A percentile compares a stretch with the other conserved stretches of the same genome.
Conservation (phyloP, 2,888 invertebrate genomes). For the Smittia sp. region DNA sequence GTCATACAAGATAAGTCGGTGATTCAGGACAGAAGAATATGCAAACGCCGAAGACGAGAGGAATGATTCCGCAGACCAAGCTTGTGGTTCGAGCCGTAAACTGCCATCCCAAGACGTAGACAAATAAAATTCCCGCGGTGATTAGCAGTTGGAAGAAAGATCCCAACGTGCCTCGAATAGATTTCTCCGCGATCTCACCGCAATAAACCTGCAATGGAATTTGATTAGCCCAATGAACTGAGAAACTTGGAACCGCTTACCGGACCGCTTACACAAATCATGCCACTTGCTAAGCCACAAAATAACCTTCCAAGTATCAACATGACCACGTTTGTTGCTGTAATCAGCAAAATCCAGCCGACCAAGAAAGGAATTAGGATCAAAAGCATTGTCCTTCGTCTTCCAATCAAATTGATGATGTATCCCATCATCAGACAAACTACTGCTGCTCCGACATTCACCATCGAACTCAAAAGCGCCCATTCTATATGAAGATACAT, state of each 20-base stretch:
- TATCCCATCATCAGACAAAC: slow-evolving; percentile 71
- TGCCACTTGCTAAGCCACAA: slow-evolving; percentile 59
- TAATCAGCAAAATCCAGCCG: slow-evolving; percentile 73
- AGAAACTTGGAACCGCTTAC: slow-evolving; percentile 50
- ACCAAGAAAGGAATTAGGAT: slow-evolving; percentile 63
- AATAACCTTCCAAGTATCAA: slow-evolving; percentile 51
- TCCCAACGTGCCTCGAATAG: slow-evolving; percentile 78
- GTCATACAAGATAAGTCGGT: slow-evolving; percentile 67
- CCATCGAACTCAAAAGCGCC: slow-evolving; percentile 69
- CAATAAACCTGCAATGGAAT: slow-evolving; percentile 56
- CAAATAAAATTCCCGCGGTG: slow-evolving; percentile 75
- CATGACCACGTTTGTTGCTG: slow-evolving; percentile 61
- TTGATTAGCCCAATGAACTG: no score
- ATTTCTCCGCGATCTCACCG: slow-evolving; percentile 80
- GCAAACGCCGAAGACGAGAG: slow-evolving; percentile 66
- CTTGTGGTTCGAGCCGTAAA: slow-evolving; percentile 49
- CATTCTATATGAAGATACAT: slow-evolving; percentile 51
- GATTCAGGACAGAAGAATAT: slow-evolving; percentile 87
- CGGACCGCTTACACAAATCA: slow-evolving; percentile 79
- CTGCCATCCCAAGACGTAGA: slow-evolving; percentile 63
- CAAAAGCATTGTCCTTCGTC: slow-evolving; percentile 61
- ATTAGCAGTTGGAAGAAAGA: slow-evolving; percentile 86
- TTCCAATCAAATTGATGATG: slow-evolving; percentile 68
- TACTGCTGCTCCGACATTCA: slow-evolving; percentile 69
- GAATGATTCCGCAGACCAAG: slow-evolving; percentile 49